Conservation (phyloP, 2,888 invertebrate genomes). For the Perdita meconis region DNA sequence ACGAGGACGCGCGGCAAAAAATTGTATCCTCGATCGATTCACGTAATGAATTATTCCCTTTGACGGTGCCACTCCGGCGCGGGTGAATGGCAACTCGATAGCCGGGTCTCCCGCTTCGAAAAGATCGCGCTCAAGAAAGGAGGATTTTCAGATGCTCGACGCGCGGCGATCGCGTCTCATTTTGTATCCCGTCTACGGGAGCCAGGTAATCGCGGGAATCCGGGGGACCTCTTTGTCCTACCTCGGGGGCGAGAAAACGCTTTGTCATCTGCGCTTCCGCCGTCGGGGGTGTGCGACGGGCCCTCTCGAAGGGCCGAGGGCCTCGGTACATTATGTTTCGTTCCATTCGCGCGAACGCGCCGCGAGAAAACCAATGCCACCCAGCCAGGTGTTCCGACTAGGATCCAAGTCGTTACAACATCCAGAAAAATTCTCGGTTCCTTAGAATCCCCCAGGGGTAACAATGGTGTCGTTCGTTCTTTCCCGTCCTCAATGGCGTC, state of each 20-base stretch:
- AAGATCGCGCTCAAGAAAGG: constrained; percentile 37
- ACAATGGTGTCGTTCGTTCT: constrained; percentile 66
- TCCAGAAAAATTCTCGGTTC: constrained; percentile 76
- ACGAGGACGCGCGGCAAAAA: not conserved
- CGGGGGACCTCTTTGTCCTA: constrained; percentile 70
- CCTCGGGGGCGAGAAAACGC: constrained; percentile 73
- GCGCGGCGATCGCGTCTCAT: constrained; percentile 51
- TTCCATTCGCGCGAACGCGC: constrained; percentile 61
- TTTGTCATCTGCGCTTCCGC: constrained; percentile 82
- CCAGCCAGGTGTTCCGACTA: constrained; percentile 79
- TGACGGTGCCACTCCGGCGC: constrained; percentile 9
- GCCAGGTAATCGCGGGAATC: constrained; percentile 75
- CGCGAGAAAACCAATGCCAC: constrained; percentile 71
- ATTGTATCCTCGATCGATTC: constrained; percentile 68
- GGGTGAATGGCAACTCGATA: constrained; percentile 70
- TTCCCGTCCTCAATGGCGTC: constrained; percentile 38
- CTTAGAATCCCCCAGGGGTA: constrained; percentile 54
- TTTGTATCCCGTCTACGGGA: constrained; percentile 39
- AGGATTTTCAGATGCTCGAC: constrained; percentile 39
- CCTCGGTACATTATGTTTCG: constrained; percentile 68
- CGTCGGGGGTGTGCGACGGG: constrained; percentile 76
- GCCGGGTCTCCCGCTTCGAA: constrained; percentile 64
- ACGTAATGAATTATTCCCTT: constrained; percentile 70
- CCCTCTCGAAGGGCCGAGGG: constrained; percentile 42
- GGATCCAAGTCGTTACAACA: constrained; percentile 78